Evolutionary conservation across 1,140 invertebrate species (phyloP), one percentile per base, ranked within the genome.

Genomic region (Spodoptera frugiperda): DNA sequence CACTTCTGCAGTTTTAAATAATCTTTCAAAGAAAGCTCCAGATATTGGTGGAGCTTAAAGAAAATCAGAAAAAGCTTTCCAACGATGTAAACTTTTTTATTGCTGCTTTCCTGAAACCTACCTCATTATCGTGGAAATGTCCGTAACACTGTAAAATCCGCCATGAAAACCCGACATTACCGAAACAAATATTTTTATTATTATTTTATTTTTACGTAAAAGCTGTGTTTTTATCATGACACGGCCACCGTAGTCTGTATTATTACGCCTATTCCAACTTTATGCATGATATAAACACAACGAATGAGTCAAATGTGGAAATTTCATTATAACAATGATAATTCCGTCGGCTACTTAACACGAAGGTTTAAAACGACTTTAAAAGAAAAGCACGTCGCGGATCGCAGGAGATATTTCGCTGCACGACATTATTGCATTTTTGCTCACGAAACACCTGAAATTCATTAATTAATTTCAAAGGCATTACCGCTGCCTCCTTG

Each of bases 381-480:
- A 59, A 73, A 73, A 71, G 53, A 55, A 71, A 71, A 53, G 48
- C 53, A 39, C 33, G 25, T 55, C 33, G 46, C 61, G 55, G 33
- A 59, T 30, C 44, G 54, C 54, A 12, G 44, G 19, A 59, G 44
- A 59, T 59, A 59, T 73, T 76, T 51, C 19, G 17, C 51, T 49
- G 71, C 55, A 77, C 59, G 46, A 61, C 49, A 54, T 78, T 55
- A 25, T 55, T 78, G 33, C 68, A 65, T 77, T 71, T 72, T 70
- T 54, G 51, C 57, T 72, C 59, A 51, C 61, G 44, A 55, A 74
- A 68, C 39, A 74, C 51, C 55, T 59, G 53, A 67, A 78, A 73
- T 59, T 74, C 53, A 67, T 78, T 73, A 57, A 78, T 78, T 55
- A 68, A 78, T 74, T 78, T 55, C 30, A 57, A 74, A 74, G 59